Evolutionary conservation across 2,888 invertebrate species (phyloP).

Genomic region (Lamellibrachia satsuma): DNA sequence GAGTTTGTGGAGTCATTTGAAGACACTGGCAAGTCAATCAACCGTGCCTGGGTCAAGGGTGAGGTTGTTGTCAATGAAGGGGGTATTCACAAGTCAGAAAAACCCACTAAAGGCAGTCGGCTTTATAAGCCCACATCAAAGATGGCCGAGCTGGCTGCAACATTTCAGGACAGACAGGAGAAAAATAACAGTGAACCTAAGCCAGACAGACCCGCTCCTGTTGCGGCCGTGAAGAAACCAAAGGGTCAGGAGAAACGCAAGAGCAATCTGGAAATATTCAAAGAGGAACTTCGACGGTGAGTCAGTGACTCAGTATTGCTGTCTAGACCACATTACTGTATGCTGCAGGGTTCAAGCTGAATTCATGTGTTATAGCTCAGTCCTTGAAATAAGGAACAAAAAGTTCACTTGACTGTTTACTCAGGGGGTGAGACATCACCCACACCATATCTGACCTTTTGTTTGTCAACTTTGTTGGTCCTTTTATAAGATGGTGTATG

Average conservation of each 20-base stretch:
- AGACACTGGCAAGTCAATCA: slow-evolving; percentile 71
- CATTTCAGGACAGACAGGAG: slow-evolving; percentile 12
- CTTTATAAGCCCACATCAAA: slow-evolving; percentile 90
- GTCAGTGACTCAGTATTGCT: not conserved
- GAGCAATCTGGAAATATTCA: slow-evolving; percentile 91
- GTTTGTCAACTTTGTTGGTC: no score
- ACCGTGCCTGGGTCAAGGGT: slow-evolving; percentile 96
- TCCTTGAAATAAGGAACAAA: not conserved
- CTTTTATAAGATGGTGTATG: no score
- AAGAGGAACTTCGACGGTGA: slow-evolving; percentile 77
- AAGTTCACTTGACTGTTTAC: no score
- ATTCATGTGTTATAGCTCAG: not conserved
- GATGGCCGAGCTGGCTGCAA: slow-evolving; percentile 72
- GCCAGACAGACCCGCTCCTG: slow-evolving; percentile 19
- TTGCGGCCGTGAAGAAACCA: slow-evolving; percentile 22
- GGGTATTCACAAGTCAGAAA: slow-evolving; percentile 77
- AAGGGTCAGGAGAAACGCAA: slow-evolving; percentile 31
- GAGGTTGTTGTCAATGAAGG: slow-evolving; percentile 77
- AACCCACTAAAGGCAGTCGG: slow-evolving; percentile 22
- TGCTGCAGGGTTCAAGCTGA: not conserved
- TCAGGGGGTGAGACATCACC: no score
- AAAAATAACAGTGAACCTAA: slow-evolving; percentile 19
- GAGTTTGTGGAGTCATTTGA: slow-evolving; percentile 98
- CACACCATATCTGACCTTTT: no score
- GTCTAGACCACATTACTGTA: not conserved